Base-by-base conservation (phyloP, 2,888 invertebrate species). In the Falcaria lacertinaria region DNA sequence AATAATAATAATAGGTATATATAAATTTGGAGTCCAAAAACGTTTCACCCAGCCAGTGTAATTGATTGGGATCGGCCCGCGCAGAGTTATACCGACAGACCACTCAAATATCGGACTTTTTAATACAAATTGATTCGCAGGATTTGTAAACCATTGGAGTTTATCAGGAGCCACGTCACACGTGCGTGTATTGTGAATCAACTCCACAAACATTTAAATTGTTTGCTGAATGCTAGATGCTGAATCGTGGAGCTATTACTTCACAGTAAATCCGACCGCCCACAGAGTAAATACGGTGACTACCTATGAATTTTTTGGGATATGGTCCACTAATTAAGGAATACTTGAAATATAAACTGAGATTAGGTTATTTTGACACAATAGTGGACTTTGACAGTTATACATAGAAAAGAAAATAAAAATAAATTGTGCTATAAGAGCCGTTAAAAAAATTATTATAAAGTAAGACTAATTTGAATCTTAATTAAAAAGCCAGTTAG, bases 171-270 rank as follows among this genome's bases (percentile, higher is more conserved):
- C 65, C 68, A n/a, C 34, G 50, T 48, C 70, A 70, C 70, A 68
- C 64, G 34, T 19, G 47, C 47, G 60, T 57, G 60, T 68, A 64
- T 66, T 67, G 61, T 52, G 60, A 69, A 69, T 67, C 69, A 60
- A 60, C 44, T 50, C 54, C 45, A 58, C 66, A 69, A 69, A 69
- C 64, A 64, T 64, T 58, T 57, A 62, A 64, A 69, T 68, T 64
- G 67, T 52, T 52, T 47, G 42, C 49, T 48, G 60, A 69, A 69
- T 63, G 62, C 56, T 60, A 52, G 62, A 55, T 44, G 45, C 43
- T 43, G 41, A 47, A 52, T 48, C 42, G 42, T 42, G 44, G 39
- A 42, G 44, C 45, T 42, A 47, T 50, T 48, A 53, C 48, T 45
- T 46, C 47, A 50, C 43, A 44, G 47, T 52, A 48, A 52, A 50